These are phyloP conservation scores for Ferdinandea cuprea DNA, from an alignment of 2,888 invertebrate species.

Conservation along the genomic window DNA sequence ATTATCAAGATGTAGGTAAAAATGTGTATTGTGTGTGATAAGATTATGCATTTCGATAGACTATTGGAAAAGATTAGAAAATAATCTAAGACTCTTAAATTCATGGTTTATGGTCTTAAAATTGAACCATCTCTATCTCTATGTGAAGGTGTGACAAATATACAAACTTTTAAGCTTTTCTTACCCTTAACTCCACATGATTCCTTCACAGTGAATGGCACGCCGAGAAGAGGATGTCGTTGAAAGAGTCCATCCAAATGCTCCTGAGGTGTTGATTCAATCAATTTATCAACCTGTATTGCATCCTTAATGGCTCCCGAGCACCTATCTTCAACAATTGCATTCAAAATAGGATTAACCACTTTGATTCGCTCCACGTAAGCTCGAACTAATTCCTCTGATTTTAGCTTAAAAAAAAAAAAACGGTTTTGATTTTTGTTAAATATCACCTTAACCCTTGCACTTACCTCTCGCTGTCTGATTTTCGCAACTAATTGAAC, in stretches of 20 bases:
- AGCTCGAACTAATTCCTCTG: conserved; percentile 85
- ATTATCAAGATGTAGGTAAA: too few relatives aligned
- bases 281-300: conserved; percentile 84
- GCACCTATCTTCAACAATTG: conserved; percentile 88
- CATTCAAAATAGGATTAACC: conserved; percentile 88
- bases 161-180: conserved; percentile 5
- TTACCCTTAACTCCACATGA: conserved; percentile 89
- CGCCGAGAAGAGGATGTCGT: conserved; percentile 89
- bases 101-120: too few relatives aligned
- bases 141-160: too few relatives aligned
- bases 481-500: conserved; percentile 76
- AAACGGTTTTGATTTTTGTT: not conserved
- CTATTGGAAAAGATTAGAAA: too few relatives aligned
- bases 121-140: too few relatives aligned
- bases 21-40: too few relatives aligned
- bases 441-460: not conserved
- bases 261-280: conserved; percentile 73
- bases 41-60: too few relatives aligned
- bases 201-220: conserved; percentile 93
- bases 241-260: conserved; percentile 76
- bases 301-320: conserved; percentile 87
- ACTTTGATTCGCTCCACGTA: conserved; percentile 87
- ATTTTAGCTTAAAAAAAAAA: conserved; percentile 84
- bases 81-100: too few relatives aligned
- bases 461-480: conserved; percentile 77